Evolutionary conservation across 2,888 invertebrate genomes (phyloP).

Genomic region (Stenolophus ochropezus): DNA sequence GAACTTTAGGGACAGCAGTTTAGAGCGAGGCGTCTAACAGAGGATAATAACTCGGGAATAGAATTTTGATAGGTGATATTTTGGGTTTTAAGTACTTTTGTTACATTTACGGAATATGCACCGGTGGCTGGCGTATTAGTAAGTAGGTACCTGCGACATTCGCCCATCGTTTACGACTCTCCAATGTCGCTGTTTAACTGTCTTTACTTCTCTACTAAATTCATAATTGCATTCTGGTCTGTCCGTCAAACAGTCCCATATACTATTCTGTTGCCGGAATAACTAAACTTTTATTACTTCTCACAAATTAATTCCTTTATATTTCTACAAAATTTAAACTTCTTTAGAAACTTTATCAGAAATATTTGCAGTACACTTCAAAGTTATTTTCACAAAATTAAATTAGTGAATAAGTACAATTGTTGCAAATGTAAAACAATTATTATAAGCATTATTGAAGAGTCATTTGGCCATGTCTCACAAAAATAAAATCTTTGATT

Average conservation of each 20-base stretch:
- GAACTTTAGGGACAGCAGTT: constrained; percentile 71
- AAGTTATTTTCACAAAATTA: too few relatives aligned
- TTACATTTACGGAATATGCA: constrained; percentile 35
- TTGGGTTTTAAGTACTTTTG: constrained; percentile 57
- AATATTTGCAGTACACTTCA: too few relatives aligned
- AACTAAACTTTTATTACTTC: background rate
- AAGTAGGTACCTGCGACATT: constrained; percentile 56
- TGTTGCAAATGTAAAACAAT: too few relatives aligned
- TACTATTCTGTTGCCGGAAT: background rate
- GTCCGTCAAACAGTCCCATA: background rate
- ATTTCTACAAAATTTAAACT: too few relatives aligned
- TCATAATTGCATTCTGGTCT: constrained; percentile 54
- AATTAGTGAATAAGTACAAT: too few relatives aligned
- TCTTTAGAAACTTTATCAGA: too few relatives aligned
- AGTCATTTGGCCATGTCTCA: too few relatives aligned
- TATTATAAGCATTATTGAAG: too few relatives aligned
- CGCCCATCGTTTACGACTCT: constrained; percentile 32
- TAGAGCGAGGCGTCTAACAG: constrained; percentile 71
- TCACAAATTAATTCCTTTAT: background rate
- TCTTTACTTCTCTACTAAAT: constrained; percentile 47
- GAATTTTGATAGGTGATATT: constrained; percentile 73
- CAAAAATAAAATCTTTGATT: too few relatives aligned
- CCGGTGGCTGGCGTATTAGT: constrained; percentile 2
- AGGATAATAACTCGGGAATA: constrained; percentile 72
- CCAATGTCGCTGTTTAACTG: constrained; percentile 49